These are phyloP conservation scores for Zosterops pallidus DNA, from an alignment of 2,113 vertebrate genomes.

Conservation along the genomic window DNA sequence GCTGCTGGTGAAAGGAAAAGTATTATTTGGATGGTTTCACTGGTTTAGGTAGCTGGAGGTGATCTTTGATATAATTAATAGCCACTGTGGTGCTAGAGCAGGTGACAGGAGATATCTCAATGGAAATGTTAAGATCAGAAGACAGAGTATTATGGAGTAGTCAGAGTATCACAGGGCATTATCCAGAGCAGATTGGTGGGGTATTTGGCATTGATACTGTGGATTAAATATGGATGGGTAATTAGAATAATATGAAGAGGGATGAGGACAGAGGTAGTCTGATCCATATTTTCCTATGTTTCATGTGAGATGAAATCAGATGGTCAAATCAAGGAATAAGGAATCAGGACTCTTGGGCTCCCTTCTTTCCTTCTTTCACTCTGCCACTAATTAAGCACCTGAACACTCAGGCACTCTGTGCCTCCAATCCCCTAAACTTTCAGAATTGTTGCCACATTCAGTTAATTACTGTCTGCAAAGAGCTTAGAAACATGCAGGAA, in stretches of 20 bases:
- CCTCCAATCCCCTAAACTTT: conserved; percentile 18
- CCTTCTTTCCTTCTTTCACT: background rate
- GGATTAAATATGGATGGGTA: background rate
- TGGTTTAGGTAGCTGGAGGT: background rate
- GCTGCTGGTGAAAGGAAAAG: background rate
- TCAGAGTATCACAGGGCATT: background rate
- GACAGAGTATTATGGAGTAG: background rate
- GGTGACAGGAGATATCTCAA: background rate
- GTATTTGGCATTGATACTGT: background rate
- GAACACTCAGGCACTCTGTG: background rate
- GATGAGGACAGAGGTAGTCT: background rate
- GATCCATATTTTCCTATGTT: background rate
- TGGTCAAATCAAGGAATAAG: background rate
- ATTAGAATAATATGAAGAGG: background rate
- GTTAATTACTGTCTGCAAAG: conserved; percentile 42
- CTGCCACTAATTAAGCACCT: conserved; percentile 26
- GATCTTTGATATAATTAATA: background rate
- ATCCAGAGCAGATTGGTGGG: background rate
- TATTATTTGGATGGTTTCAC: background rate
- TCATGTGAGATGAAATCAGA: background rate
- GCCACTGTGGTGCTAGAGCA: background rate
- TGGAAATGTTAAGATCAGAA: background rate
- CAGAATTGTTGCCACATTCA: background rate
- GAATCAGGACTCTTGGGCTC: background rate
- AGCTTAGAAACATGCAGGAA: background rate